phyloP scores from a whole-genome alignment of 92 coral and sea anemone species.

The Hydrozoanthus gracilis region DNA sequence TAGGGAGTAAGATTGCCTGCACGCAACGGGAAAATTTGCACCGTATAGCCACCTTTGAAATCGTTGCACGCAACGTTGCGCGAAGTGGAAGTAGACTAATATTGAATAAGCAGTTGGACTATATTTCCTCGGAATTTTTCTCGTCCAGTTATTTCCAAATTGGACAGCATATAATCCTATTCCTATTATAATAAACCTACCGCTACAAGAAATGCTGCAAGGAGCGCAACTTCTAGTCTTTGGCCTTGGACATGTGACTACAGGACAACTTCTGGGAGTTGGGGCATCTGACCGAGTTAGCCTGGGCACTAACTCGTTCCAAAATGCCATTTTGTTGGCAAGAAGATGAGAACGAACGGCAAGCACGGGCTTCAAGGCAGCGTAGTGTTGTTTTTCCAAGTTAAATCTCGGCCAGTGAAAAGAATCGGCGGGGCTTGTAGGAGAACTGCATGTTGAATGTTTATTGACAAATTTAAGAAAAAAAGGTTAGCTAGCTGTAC shows the following conservation, averaged over 20 bases:
- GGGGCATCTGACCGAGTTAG: conserved; percentile 13
- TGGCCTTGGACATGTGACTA: conserved; percentile 8
- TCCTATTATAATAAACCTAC: not conserved
- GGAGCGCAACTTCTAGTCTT: not conserved
- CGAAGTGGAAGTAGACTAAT: no score
- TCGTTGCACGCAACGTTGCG: no score
- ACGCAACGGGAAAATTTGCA: no score
- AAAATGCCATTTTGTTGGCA: conserved; percentile 37
- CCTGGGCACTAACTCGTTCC: conserved; percentile 39
- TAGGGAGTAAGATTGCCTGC: no score
- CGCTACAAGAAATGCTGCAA: not conserved
- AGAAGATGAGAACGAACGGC: conserved; percentile 22
- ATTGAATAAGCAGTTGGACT: no score
- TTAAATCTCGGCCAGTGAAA: conserved; percentile 33
- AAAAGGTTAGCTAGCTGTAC: not conserved
- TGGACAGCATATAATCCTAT: no score
- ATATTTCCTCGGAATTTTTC: no score
- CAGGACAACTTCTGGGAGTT: not conserved
- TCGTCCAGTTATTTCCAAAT: no score
- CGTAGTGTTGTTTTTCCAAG: conserved; percentile 26
- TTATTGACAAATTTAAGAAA: no score
- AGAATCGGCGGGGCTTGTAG: conserved; percentile 29
- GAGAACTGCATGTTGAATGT: not conserved
- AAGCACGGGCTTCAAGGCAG: conserved; percentile 10
- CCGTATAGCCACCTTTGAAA: no score